These are phyloP conservation scores for Tetrax tetrax DNA, from an alignment of 2,113 vertebrate genomes.

Conservation along the genomic window DNA sequence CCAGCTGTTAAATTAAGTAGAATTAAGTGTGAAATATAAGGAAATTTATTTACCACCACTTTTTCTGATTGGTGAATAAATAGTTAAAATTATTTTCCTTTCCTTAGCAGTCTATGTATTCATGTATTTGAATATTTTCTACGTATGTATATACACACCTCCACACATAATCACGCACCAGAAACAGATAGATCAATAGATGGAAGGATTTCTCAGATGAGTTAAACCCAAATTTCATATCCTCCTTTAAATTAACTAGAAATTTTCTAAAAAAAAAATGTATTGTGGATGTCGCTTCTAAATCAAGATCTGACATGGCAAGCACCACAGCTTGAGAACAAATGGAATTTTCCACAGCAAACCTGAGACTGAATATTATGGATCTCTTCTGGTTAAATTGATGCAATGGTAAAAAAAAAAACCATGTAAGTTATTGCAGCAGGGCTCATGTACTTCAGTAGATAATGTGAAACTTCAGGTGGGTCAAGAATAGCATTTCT, in stretches of 20 bases:
- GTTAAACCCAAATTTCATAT: not conserved
- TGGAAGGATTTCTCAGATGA: not conserved
- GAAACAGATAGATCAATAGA: not conserved
- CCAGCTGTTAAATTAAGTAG: not conserved
- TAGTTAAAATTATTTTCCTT: not conserved
- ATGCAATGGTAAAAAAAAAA: not conserved
- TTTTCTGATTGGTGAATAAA: not conserved
- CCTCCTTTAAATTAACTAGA: not conserved
- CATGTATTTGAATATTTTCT: not conserved
- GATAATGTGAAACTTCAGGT: not conserved
- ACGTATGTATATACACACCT: not conserved
- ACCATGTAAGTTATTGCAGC: not conserved
- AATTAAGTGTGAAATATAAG: not conserved
- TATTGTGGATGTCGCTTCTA: not conserved
- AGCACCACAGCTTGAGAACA: not conserved
- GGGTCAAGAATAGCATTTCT: fast-evolving
- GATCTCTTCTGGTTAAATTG: not conserved
- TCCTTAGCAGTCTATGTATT: not conserved
- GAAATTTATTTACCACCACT: not conserved
- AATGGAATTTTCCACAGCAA: not conserved
- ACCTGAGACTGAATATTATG: not conserved
- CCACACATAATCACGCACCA: not conserved
- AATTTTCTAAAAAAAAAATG: too few species aligned
- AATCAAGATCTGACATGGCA: not conserved
- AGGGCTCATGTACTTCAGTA: not conserved